These are phyloP conservation scores for Dryobates pubescens DNA, from an alignment of 2,797 vertebrate species.

Conservation along the genomic window DNA sequence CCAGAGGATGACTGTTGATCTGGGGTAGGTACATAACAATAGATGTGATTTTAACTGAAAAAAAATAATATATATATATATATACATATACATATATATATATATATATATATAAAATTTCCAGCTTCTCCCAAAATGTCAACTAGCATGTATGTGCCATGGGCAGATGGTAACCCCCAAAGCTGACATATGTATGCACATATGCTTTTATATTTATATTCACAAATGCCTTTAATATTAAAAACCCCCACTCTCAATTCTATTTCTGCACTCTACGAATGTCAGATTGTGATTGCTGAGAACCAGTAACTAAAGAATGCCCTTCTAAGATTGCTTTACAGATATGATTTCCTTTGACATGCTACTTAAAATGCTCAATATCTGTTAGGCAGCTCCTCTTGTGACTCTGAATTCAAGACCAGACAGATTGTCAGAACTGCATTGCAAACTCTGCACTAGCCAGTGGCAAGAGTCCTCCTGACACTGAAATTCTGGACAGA, in stretches of 20 bases:
- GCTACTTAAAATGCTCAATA: not conserved
- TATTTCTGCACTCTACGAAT: not conserved
- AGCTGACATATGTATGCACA: conserved; percentile 10
- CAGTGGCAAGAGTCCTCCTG: not conserved
- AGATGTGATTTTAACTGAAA: not conserved
- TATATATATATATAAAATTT: not conserved
- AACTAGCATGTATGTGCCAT: not conserved
- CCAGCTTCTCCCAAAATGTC: not conserved
- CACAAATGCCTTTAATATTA: not conserved
- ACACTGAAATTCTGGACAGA: not conserved
- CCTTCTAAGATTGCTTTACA: not conserved
- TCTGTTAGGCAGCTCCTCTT: not conserved
- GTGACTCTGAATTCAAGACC: not conserved
- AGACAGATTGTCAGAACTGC: not conserved
- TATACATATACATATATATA: not conserved
- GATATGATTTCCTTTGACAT: conserved; percentile 16
- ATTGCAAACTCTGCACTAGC: not conserved
- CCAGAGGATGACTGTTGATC: not conserved
- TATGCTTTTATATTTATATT: conserved; percentile 28
- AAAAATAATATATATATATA: not conserved
- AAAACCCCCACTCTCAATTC: not conserved
- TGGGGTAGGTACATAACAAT: too few species aligned
- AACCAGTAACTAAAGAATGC: not conserved
- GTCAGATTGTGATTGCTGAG: not conserved
- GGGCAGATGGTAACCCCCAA: not conserved